Base-by-base conservation (phyloP, 2,888 invertebrate genomes). In the Cabera pusaria region DNA sequence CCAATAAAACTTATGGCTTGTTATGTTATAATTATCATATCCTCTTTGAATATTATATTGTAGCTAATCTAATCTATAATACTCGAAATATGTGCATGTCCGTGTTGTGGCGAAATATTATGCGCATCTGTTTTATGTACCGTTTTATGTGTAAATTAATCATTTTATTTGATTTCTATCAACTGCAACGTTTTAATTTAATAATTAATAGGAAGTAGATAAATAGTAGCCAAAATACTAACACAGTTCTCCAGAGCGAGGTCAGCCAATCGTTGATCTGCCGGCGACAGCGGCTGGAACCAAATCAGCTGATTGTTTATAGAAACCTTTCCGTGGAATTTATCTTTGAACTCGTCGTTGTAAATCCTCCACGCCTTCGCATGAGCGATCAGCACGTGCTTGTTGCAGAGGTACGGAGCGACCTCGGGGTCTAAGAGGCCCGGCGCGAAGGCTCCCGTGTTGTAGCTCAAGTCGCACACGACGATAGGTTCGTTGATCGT, bases 381-480 rank as follows among this genome's bases (percentile, higher is more conserved):
- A 61, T 94, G 94, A 0, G 93, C 91, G 52, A 91, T 86, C 1
- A 94, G 63, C 21, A 92, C 59, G 57, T 93, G 91, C 59, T 93
- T 93, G 0, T 84, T 49, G 12, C 64, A 64, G n/a, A 59, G n/a
- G 2, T 41, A 50, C 0, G 7, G 3, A 0, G 35, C 49, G 1
- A 49, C 9, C 3, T 55, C 38, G 1, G 31, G 21, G 14, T 50
- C 46, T 2, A 42, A 0, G 1, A 55, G 10, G 0, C 35, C 48
- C 1, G 60, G 62, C 1, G 57, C 49, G 0, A 43, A 1, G 0
- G 4, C 0, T 0, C 46, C 90, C 7, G 74, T 70, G 5, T 23
- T 28, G 26, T 49, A 52, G 1, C 16, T 1, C 3, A 27, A 0
- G 1, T 56, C 48, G 2, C 45, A 51, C 5, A 57, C 8, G 0